Conservation (phyloP, 2,113 vertebrate species). For the Pedetes capensis region DNA sequence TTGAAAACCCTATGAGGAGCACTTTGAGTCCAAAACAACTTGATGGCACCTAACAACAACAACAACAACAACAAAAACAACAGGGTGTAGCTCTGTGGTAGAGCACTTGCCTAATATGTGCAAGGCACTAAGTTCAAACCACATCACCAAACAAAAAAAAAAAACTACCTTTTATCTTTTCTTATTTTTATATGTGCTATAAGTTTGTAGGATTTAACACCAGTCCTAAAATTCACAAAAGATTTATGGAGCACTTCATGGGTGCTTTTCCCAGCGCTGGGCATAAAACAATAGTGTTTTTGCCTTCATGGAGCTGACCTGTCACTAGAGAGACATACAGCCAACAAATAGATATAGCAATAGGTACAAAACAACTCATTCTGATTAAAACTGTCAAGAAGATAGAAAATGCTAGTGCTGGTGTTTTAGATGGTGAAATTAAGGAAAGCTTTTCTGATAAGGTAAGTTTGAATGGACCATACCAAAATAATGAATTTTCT, state of each 20-base stretch:
- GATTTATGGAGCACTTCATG: background rate
- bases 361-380: background rate
- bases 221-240: background rate
- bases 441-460: background rate
- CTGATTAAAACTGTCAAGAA: background rate
- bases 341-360: background rate
- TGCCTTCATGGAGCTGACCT: background rate
- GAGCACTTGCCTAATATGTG: too few relatives aligned
- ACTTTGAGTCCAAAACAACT: too few relatives aligned
- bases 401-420: background rate
- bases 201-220: background rate
- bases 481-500: background rate
- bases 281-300: background rate
- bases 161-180: too few relatives aligned
- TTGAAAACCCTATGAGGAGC: too few relatives aligned
- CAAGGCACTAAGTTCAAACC: too few relatives aligned
- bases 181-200: background rate
- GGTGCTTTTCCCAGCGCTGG: too few relatives aligned
- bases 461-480: background rate
- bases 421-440: background rate
- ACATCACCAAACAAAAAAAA: too few relatives aligned
- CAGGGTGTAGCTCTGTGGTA: too few relatives aligned
- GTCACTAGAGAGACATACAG: background rate
- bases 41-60: too few relatives aligned
- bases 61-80: too few relatives aligned